Percentiles rank a stretch among this genome's conserved stretches.
Conservation (phyloP, 1,140 invertebrate species). For the Schlechtendalia chinensis region DNA sequence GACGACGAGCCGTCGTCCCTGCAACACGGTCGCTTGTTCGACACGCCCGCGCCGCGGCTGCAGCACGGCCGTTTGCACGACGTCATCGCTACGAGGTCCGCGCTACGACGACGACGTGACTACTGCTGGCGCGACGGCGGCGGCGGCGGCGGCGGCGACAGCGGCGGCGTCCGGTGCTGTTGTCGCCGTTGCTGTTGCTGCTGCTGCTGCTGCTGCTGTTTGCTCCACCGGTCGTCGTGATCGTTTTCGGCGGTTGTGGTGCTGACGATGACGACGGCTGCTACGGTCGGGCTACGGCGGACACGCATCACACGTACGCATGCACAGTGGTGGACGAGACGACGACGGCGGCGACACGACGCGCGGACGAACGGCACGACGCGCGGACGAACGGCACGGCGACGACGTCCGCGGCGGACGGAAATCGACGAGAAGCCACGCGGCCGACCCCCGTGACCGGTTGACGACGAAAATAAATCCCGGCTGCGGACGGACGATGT, state of each 20-base stretch:
- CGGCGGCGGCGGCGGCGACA: background rate
- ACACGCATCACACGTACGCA: constrained; percentile 28
- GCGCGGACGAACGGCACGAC: background rate
- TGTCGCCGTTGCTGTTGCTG: too few relatives aligned
- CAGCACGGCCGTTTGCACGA: constrained; percentile 49
- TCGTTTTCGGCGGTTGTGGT: background rate
- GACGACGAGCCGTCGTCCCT: constrained; percentile 37
- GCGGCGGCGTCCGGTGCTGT: too few relatives aligned
- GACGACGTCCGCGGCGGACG: background rate
- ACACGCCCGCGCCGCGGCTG: constrained; percentile 37
- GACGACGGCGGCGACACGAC: background rate
- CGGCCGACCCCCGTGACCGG: too few relatives aligned
- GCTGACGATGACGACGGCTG: background rate
- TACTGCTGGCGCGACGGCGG: constrained; percentile 46
- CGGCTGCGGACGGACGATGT: background rate
- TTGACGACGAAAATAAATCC: too few relatives aligned
- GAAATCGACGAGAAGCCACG: too few relatives aligned
- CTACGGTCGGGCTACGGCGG: constrained; percentile 17
- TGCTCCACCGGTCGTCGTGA: too few relatives aligned
- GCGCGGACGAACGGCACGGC: too few relatives aligned
- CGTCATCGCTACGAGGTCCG: constrained; percentile 59
- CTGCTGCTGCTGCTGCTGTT: background rate
- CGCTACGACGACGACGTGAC: constrained; percentile 58
- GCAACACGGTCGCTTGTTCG: constrained; percentile 44
- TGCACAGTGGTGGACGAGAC: background rate